Evolutionary conservation across 2,797 vertebrate genomes (phyloP).

Genomic region (Phoxinus dragarum): DNA sequence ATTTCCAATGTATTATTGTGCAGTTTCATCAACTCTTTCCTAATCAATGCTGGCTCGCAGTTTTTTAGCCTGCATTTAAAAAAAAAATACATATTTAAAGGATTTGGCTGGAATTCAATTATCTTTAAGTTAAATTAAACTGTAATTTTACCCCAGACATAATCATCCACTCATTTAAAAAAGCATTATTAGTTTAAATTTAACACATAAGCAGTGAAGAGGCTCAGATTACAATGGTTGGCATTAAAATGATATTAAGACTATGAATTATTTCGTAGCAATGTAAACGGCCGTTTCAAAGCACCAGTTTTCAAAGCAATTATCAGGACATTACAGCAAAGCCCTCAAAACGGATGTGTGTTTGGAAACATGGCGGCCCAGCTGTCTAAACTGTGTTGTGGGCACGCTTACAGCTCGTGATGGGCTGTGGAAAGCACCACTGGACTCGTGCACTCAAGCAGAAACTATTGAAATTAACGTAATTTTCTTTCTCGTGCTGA

Average conservation of each 20-base stretch:
- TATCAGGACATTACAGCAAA: constrained; percentile 62
- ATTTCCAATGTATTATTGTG: constrained; percentile 53
- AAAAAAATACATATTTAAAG: neutral
- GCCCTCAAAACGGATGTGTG: constrained; percentile 64
- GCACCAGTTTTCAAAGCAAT: constrained; percentile 47
- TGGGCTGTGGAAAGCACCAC: constrained; percentile 62
- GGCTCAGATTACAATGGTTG: constrained; percentile 30
- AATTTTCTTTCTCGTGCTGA: neutral
- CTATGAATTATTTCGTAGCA: neutral
- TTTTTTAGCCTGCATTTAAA: neutral
- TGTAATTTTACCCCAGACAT: constrained; percentile 23
- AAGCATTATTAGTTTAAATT: constrained; percentile 26
- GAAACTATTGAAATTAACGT: constrained; percentile 67
- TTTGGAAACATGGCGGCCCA: constrained; percentile 63
- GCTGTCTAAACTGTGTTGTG: constrained; percentile 66
- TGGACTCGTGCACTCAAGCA: constrained; percentile 66
- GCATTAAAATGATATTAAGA: constrained; percentile 46
- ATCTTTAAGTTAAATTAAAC: constrained; percentile 19
- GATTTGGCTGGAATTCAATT: constrained; percentile 13
- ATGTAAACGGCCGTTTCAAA: constrained; percentile 33
- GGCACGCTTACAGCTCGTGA: constrained; percentile 68
- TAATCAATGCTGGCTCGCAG: neutral
- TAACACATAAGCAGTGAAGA: constrained; percentile 25
- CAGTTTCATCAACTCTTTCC: constrained; percentile 57
- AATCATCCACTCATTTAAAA: constrained; percentile 42